These are phyloP conservation scores for Eristalis intricaria DNA, from an alignment of 2,888 invertebrate species.

Conservation along the genomic window DNA sequence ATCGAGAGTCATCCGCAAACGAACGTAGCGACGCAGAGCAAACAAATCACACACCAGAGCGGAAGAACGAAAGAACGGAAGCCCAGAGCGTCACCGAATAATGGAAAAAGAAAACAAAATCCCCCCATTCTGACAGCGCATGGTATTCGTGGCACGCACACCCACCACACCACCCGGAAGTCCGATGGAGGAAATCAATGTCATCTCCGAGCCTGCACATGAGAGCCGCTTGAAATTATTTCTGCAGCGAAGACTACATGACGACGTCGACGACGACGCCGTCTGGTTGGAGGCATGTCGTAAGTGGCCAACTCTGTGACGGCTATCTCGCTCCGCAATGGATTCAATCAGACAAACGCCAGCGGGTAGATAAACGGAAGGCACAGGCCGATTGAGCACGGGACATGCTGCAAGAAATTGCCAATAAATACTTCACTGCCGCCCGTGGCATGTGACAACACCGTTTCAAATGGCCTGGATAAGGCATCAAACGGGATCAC, in stretches of 20 bases:
- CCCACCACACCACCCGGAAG: conserved; percentile 42
- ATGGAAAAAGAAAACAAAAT: conserved; percentile 62
- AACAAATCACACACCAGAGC: conserved; percentile 52
- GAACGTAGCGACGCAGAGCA: conserved; percentile 50
- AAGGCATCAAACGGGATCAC: conserved; percentile 59
- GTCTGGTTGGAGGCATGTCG: conserved; percentile 16
- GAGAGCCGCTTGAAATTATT: conserved; percentile 40
- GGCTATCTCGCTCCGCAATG: conserved; percentile 27
- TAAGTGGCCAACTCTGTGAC: conserved; percentile 48
- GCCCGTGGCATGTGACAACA: conserved; percentile 64
- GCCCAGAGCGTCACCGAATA: conserved; percentile 56
- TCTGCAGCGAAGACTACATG: conserved; percentile 16
- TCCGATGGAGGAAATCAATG: conserved; percentile 61
- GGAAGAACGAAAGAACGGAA: conserved; percentile 39
- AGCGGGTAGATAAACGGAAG: conserved; percentile 43
- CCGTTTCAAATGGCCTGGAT: conserved; percentile 59
- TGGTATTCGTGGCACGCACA: conserved; percentile 41
- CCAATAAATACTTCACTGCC: conserved; percentile 70
- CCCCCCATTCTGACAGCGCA: conserved; percentile 31
- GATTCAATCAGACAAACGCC: conserved; percentile 49
- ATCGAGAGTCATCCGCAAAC: conserved; percentile 17
- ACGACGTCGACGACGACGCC: not conserved
- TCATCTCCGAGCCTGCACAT: conserved; percentile 55
- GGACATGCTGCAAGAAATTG: conserved; percentile 68
- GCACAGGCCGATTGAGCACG: conserved; percentile 64